phyloP scores from a whole-genome alignment of 2,113 vertebrate genomes.

The Tychaedon coryphoeus region DNA sequence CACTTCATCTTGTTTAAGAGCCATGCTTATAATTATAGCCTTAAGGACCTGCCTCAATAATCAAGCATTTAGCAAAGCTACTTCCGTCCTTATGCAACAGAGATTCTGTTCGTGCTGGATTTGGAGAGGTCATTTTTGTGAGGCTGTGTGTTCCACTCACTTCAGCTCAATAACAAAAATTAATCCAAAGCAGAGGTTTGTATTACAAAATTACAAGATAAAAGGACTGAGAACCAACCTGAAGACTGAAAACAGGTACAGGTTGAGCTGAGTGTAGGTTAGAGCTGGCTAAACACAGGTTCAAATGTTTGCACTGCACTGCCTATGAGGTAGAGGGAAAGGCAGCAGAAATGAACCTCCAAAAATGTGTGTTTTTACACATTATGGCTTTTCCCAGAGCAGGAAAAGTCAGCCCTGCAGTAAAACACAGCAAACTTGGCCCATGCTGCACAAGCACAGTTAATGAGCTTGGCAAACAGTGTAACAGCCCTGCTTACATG shows the following conservation, averaged over 20 bases:
- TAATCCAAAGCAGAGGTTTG: not conserved
- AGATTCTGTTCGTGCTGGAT: not conserved
- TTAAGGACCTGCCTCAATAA: not conserved
- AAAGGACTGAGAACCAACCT: not conserved
- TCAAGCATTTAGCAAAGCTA: not conserved
- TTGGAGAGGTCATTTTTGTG: not conserved
- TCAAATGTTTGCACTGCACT: not conserved
- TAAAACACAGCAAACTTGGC: not conserved
- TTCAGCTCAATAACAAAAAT: not conserved
- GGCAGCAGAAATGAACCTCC: not conserved
- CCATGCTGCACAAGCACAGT: not conserved
- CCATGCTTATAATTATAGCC: not conserved
- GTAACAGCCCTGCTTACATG: not conserved
- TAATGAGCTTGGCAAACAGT: not conserved
- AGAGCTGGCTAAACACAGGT: not conserved
- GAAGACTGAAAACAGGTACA: not conserved
- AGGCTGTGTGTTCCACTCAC: not conserved
- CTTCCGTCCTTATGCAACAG: not conserved
- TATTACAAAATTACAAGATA: not conserved
- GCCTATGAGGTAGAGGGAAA: not conserved
- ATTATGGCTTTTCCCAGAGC: not conserved
- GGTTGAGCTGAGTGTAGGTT: not conserved
- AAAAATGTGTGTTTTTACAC: not conserved
- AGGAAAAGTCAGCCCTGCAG: not conserved
- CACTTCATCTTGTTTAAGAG: not conserved